Evolutionary conservation across 1,140 invertebrate species (phyloP).

Genomic region (Ceratina calcarata): DNA sequence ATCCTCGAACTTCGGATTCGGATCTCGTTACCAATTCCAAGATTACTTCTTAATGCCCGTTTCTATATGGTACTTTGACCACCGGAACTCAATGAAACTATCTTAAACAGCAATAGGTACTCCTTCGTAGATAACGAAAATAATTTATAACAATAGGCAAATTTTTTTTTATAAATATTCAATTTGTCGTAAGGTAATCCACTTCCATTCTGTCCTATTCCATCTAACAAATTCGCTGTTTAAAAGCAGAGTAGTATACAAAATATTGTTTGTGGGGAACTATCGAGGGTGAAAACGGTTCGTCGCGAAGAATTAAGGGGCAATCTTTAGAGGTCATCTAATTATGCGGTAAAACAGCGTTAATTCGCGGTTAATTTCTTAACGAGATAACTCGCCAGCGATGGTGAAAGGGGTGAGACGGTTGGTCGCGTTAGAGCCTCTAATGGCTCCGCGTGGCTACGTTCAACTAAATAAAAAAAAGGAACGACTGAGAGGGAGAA

Average conservation of each 20-base stretch:
- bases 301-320: conserved; percentile 49
- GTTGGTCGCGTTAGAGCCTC: conserved; percentile 62
- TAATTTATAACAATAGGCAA: too few species aligned
- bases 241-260: background rate
- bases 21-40: conserved; percentile 45
- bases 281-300: conserved; percentile 36
- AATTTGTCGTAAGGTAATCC: too few species aligned
- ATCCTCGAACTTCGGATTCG: conserved; percentile 41
- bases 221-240: too few species aligned
- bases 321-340: conserved; percentile 66
- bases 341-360: conserved; percentile 64
- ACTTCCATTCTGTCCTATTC: too few species aligned
- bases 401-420: conserved; percentile 33
- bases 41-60: conserved; percentile 27
- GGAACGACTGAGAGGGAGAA: background rate
- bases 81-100: background rate
- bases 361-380: conserved; percentile 69
- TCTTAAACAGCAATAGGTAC: background rate
- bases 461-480: conserved; percentile 60
- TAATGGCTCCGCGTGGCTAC: conserved; percentile 67
- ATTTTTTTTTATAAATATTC: too few species aligned
- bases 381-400: conserved; percentile 62
- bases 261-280: background rate
- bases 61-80: background rate
- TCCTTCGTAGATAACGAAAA: background rate